Percentiles rank a stretch among this genome's conserved stretches.
Evolutionary conservation across 2,888 invertebrate species (phyloP).

Genomic region (Deilephila elpenor): DNA sequence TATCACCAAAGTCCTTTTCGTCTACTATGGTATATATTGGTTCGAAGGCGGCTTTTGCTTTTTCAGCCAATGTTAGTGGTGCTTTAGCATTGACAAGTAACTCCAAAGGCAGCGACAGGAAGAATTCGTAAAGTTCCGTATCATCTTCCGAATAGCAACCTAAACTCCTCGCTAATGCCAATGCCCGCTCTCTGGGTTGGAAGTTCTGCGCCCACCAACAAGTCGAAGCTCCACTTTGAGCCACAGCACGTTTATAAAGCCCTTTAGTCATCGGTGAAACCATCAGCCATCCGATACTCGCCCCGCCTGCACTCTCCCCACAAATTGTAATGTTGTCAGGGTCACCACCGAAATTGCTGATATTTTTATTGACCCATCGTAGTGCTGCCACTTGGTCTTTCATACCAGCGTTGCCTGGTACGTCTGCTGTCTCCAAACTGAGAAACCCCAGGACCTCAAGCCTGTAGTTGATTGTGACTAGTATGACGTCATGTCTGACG

Average conservation of each 20-base stretch:
- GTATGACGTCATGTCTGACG: conserved; percentile 61
- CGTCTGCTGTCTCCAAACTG: conserved; percentile 65
- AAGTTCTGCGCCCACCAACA: conserved; percentile 77
- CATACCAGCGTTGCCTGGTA: conserved; percentile 78
- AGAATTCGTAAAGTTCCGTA: conserved; percentile 60
- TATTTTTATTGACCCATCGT: conserved; percentile 72
- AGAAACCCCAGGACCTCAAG: conserved; percentile 71
- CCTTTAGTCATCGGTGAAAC: conserved; percentile 75
- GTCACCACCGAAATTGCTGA: conserved; percentile 70
- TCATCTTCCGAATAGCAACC: conserved; percentile 60
- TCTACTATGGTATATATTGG: conserved; percentile 49
- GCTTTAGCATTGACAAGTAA: conserved; percentile 47
- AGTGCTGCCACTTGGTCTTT: conserved; percentile 77
- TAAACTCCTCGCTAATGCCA: conserved; percentile 54
- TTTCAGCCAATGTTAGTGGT: conserved; percentile 45
- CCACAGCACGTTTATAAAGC: conserved; percentile 80
- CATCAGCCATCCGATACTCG: conserved; percentile 62
- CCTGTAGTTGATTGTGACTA: conserved; percentile 75
- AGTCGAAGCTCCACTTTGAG: conserved; percentile 88
- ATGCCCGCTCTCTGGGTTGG: conserved; percentile 78
- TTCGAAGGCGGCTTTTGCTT: conserved; percentile 44
- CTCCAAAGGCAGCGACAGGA: conserved; percentile 56
- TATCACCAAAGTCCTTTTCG: conserved; percentile 60
- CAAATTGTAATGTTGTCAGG: conserved; percentile 72
- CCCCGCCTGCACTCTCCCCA: conserved; percentile 74